Conservation (phyloP, 2,797 vertebrate genomes). For the Micrastur ruficollis region DNA sequence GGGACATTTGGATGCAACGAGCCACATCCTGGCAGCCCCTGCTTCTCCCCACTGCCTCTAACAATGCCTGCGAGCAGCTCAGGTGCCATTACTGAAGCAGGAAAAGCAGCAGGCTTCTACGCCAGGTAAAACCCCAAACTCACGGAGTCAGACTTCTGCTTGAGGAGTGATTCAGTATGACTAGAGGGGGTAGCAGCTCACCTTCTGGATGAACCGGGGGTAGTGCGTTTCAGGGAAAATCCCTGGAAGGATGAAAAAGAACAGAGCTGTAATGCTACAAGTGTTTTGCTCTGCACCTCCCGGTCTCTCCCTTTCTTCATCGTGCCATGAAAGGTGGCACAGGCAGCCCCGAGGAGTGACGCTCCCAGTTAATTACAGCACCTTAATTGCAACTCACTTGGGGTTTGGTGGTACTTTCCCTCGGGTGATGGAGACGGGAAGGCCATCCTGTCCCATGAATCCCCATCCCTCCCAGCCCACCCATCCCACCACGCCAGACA, state of each 20-base stretch:
- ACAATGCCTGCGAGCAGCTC: background rate
- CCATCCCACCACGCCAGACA: accelerated
- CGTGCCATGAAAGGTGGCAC: accelerated
- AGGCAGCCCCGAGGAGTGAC: background rate
- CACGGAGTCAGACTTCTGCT: background rate
- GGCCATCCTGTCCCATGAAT: background rate
- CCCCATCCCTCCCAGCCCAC: background rate
- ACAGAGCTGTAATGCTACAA: accelerated
- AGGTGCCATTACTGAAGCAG: accelerated
- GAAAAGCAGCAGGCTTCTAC: background rate
- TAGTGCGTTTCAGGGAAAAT: conserved; percentile 89
- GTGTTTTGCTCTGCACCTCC: accelerated
- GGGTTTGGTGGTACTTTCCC: background rate
- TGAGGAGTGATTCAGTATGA: background rate
- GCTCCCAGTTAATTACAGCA: background rate
- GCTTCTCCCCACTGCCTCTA: background rate
- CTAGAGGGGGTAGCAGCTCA: conserved; percentile 56
- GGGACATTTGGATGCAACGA: background rate
- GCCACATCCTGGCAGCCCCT: background rate
- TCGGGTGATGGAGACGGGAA: accelerated
- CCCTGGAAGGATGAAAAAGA: conserved; percentile 72
- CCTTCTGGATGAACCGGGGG: conserved; percentile 88
- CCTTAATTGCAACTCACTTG: background rate
- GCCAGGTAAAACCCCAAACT: background rate
- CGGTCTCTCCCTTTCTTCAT: background rate